A percentile compares a stretch with the other conserved stretches of the same genome.
These are phyloP conservation scores for Chlamydotis undulata DNA, from an alignment of 2,113 vertebrate genomes.

Conservation along the genomic window DNA sequence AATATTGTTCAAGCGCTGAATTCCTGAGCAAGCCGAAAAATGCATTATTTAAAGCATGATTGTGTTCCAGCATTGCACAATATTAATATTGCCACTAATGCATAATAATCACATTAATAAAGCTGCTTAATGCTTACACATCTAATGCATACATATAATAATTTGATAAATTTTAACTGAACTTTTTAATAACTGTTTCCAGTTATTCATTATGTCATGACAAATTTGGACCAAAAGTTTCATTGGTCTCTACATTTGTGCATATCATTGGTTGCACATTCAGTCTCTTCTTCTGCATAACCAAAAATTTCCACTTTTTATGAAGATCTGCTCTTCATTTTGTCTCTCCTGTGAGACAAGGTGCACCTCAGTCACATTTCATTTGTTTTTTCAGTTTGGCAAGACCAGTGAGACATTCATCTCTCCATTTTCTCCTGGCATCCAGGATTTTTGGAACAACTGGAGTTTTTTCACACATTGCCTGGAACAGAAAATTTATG, in stretches of 20 bases:
- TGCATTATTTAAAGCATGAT: conserved; percentile 31
- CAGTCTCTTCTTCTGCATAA: neutral
- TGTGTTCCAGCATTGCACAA: conserved; percentile 22
- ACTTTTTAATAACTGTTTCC: neutral
- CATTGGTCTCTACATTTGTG: neutral
- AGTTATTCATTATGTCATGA: neutral
- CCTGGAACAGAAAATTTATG: conserved; percentile 74
- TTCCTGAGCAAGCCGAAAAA: conserved; percentile 44
- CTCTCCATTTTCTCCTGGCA: conserved; percentile 84
- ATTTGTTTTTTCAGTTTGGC: conserved; percentile 84
- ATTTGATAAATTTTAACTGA: conserved; percentile 10
- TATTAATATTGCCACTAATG: neutral
- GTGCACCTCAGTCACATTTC: conserved; percentile 49
- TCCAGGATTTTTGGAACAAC: conserved; percentile 79
- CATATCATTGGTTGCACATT: neutral
- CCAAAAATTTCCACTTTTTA: neutral
- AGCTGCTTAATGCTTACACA: neutral
- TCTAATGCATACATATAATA: neutral
- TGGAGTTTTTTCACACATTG: conserved; percentile 83
- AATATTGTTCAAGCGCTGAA: conserved; percentile 29
- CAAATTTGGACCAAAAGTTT: neutral
- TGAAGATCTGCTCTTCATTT: conserved; percentile 1
- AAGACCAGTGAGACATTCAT: conserved; percentile 84
- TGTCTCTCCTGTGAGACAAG: neutral
- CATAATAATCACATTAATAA: neutral